Evolutionary conservation across 2,888 invertebrate genomes (phyloP).

Genomic region (Zonitis immaculata): DNA sequence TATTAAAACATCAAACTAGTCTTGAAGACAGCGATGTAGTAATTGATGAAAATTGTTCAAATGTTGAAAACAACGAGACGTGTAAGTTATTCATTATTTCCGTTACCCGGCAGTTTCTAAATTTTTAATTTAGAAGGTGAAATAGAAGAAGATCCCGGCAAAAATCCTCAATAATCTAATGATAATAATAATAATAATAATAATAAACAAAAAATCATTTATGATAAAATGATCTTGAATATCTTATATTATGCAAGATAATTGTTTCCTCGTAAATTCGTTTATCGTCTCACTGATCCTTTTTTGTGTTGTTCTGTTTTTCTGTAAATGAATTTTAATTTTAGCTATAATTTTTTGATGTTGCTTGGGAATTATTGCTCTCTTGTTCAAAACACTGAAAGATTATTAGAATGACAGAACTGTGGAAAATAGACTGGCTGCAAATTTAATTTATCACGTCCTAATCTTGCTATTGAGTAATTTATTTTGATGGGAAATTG

Average conservation of each 20-base stretch:
- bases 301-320: too few species aligned
- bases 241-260: conserved; percentile 5
- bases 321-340: too few species aligned
- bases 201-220: too few species aligned
- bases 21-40: not conserved
- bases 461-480: conserved; percentile 9
- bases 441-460: conserved; percentile 10
- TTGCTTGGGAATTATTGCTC: not conserved
- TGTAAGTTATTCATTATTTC: conserved; percentile 10
- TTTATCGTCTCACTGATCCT: not conserved
- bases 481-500: conserved; percentile 9
- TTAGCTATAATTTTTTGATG: too few species aligned
- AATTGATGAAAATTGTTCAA: not conserved
- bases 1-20: too few species aligned
- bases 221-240: too few species aligned
- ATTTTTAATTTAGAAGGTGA: not conserved
- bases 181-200: too few species aligned
- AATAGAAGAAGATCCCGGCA: conserved; percentile 1
- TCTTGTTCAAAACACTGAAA: not conserved
- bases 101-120: not conserved
- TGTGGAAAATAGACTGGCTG: conserved; percentile 1
- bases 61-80: conserved; percentile 3
- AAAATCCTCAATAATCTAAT: conserved; percentile 2
- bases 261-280: not conserved
- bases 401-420: not conserved